Evolutionary conservation across 1,140 invertebrate genomes (phyloP), one percentile per base, ranked within the genome.

Genomic region (Pseudobourletiella spinata): DNA sequence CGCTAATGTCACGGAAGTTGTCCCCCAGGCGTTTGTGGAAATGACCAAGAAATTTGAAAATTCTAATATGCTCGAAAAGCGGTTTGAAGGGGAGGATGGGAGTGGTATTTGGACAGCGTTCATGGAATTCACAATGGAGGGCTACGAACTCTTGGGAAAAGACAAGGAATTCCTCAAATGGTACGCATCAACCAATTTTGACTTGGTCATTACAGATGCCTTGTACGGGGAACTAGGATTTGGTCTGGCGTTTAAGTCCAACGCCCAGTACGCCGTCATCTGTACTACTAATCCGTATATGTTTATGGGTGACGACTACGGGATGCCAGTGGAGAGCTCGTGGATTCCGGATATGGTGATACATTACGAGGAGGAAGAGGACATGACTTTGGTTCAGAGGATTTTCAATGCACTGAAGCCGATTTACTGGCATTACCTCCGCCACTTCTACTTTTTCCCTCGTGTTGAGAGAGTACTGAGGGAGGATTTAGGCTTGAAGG

Each of bases 191-290:
- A 25, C 58, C 2, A 0, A 29, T 11, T 73, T 71, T 42, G 74
- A 75, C 59, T 44, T 75, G 1, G 68, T 74, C 2, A 65, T 75
- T 15, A 51, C 73, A 8, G 70, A 71, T 4, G 64, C 64, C 8
- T 68, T 73, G 54, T 71, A 70, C 61, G 71, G 69, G 32, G 70
- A 72, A 46, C 72, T 69, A 42, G 50, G 2, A 22, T 16, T 62
- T 6, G 67, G 67, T 2, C 26, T 68, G 2, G 60, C 58, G 1
- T 55, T 63, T 48, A 66, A 68, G 32, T 60, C 58, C 32, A 48
- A 60, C 20, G 60, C 64, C 8, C 42, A 50, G 2, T 39, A 25
- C 16, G 44, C 61, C 2, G 29, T 51, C 22, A 61, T 60, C 46
- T 35, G 20, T 39, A 61, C 63, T 6, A 14, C 56, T 1, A 11